Conservation (phyloP, 2,888 invertebrate species). For the Cryptus armator region DNA sequence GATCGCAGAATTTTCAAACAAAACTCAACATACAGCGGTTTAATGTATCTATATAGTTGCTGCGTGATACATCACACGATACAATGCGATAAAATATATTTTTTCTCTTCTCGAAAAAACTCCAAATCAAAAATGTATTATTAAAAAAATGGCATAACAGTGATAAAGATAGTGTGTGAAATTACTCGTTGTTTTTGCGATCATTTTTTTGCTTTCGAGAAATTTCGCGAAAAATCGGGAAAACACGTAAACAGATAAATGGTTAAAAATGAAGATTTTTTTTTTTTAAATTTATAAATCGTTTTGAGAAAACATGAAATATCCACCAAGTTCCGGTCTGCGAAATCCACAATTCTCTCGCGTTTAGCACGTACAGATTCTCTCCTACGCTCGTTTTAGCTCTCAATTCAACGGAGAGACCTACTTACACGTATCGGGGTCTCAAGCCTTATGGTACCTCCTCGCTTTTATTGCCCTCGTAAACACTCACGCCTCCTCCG, state of each 20-base stretch:
- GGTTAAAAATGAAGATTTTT: neutral
- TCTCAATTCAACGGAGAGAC: slow-evolving; percentile 56
- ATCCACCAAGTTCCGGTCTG: neutral
- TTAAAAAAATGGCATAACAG: neutral
- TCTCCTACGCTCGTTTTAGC: slow-evolving; percentile 45
- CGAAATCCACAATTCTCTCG: slow-evolving; percentile 19
- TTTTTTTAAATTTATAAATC: neutral
- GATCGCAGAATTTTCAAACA: neutral
- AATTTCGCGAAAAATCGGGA: no score
- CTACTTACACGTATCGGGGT: slow-evolving; percentile 60
- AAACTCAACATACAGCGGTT: neutral
- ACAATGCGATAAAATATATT: no score
- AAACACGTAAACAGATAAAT: no score
- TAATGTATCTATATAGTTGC: neutral
- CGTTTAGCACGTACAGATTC: slow-evolving; percentile 57
- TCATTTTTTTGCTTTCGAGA: no score
- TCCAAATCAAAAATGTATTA: neutral
- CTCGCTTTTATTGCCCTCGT: slow-evolving; percentile 72
- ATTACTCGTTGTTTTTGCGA: no score
- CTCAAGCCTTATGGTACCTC: slow-evolving; percentile 52
- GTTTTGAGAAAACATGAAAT: neutral
- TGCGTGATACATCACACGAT: no score
- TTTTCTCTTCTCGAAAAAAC: no score
- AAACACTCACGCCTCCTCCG: slow-evolving; percentile 70
- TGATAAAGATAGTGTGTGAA: no score